Evolutionary conservation across 2,888 invertebrate species (phyloP).

Genomic region (Sisyra terminalis): DNA sequence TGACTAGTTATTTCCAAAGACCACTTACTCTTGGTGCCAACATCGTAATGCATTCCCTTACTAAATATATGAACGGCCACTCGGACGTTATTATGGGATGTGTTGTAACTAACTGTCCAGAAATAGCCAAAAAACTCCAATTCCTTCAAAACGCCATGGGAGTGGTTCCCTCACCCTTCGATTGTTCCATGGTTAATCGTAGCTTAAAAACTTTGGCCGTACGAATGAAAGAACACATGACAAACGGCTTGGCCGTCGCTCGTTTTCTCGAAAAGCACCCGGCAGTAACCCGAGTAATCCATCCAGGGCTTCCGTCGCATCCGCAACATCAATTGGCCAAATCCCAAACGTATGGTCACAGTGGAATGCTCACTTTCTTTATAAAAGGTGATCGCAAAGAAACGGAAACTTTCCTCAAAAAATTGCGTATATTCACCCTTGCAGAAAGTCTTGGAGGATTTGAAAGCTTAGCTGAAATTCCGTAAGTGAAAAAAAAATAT

Average conservation of each 20-base stretch:
- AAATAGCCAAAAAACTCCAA: conserved; percentile 30
- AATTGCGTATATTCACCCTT: conserved; percentile 63
- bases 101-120: conserved; percentile 13
- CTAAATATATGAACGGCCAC: conserved; percentile 19
- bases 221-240: conserved; percentile 80
- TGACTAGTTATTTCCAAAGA: conserved; percentile 16
- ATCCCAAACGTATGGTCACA: conserved; percentile 71
- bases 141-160: conserved; percentile 67
- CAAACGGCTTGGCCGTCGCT: conserved; percentile 61
- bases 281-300: conserved; percentile 60
- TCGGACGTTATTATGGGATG: conserved; percentile 17
- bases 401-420: conserved; percentile 53
- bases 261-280: conserved; percentile 68
- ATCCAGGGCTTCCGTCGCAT: conserved; percentile 75
- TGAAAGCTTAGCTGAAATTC: conserved; percentile 87
- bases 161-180: conserved; percentile 89
- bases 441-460: conserved; percentile 94
- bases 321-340: conserved; percentile 68
- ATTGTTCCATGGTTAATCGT: conserved; percentile 84
- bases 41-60: conserved; percentile 16
- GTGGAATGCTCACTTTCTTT: conserved; percentile 84
- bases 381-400: conserved; percentile 60
- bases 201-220: conserved; percentile 86
- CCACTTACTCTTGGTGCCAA: conserved; percentile 18
- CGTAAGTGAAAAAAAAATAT: conserved; percentile 42